Base-by-base conservation (phyloP, 2,113 vertebrate genomes). In the Dicaeum eximium region DNA sequence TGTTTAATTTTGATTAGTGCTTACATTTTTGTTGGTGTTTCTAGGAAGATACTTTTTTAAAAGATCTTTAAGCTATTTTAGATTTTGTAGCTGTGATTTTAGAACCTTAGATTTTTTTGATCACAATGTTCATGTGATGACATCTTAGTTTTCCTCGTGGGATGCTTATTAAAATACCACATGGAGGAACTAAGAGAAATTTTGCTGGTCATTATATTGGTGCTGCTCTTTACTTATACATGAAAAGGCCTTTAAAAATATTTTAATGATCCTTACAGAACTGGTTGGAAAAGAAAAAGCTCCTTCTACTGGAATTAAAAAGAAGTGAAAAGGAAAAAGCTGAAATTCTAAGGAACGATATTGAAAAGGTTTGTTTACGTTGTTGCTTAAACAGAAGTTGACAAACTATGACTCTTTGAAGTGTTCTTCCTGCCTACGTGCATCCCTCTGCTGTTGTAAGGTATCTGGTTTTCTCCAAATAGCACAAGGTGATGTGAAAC, bases 271-370 rank as follows among this genome's bases (percentile, higher is more conserved):
- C 96, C 45, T 97, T 78, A 79, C 91, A 99, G 99, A 98, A 99
- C 67, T 99, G 99, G 99, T 95, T 99, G 62, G 97, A 98, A 97
- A 99, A 98, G 97, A 99, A 99, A 97, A 98, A 97, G 74, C 89
- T 96, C n/a, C 96, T 97, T 92, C 94, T 98, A 40, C 96, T 97
- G 92, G 97, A 98, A 92, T 97, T 94, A 31, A 95, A 98, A 79
- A 98, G 96, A 89, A 86, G 73, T 57, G 99, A 99, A 97, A 99
- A 98, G 91, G 97, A 98, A 75, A 98, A 99, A 94, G 98, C 98
- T 79, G 97, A 98, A 85, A 86, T 98, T 13, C 96, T 98, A 86
- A 98, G 97, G 73, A 98, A 97, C 22, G 97, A 98, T 94, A 90
- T 85, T 93, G 97, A 98, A 95, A 97, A 97, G 98, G 99, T 99